Percentiles rank a stretch among this genome's conserved stretches.
phyloP scores from a whole-genome alignment of 1,140 invertebrate genomes.

The Drosophila cardini region DNA sequence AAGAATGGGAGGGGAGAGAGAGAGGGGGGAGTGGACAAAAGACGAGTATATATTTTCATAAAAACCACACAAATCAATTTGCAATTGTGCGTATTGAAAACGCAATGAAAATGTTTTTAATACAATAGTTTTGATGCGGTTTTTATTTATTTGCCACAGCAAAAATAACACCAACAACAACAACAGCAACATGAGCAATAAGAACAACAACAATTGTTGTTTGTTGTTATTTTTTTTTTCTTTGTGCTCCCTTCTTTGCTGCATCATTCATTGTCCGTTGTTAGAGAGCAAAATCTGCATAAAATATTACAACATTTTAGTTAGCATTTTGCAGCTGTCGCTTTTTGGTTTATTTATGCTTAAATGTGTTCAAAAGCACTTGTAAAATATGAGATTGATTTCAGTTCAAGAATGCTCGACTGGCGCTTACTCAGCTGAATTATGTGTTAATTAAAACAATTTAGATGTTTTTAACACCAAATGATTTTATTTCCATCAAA shows the following conservation, averaged over 20 bases:
- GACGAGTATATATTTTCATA: slow-evolving; percentile 31
- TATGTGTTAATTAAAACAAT: background rate
- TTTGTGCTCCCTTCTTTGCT: background rate
- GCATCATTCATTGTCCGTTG: slow-evolving; percentile 18
- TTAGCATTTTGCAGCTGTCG: slow-evolving; percentile 52
- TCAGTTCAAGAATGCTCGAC: background rate
- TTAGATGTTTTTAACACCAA: background rate
- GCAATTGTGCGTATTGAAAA: slow-evolving; percentile 59
- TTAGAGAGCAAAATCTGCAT: slow-evolving; percentile 28
- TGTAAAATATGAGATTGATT: background rate
- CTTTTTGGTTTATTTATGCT: slow-evolving; percentile 32
- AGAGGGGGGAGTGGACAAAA: slow-evolving; percentile 1
- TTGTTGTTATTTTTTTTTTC: slow-evolving; percentile 11
- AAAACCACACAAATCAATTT: slow-evolving; percentile 79
- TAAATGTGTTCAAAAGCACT: slow-evolving; percentile 4
- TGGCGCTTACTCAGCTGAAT: background rate
- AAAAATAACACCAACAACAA: slow-evolving; percentile 34
- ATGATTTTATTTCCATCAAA: background rate
- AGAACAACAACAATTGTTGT: slow-evolving; percentile 27
- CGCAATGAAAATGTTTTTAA: slow-evolving; percentile 64
- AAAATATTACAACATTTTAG: slow-evolving; percentile 43
- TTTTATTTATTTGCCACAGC: slow-evolving; percentile 65
- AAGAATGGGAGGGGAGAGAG: background rate
- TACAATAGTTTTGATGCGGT: slow-evolving; percentile 71
- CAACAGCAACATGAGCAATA: slow-evolving; percentile 14